Conservation (phyloP, 2,888 invertebrate genomes). For the Drosophila meridiana region DNA sequence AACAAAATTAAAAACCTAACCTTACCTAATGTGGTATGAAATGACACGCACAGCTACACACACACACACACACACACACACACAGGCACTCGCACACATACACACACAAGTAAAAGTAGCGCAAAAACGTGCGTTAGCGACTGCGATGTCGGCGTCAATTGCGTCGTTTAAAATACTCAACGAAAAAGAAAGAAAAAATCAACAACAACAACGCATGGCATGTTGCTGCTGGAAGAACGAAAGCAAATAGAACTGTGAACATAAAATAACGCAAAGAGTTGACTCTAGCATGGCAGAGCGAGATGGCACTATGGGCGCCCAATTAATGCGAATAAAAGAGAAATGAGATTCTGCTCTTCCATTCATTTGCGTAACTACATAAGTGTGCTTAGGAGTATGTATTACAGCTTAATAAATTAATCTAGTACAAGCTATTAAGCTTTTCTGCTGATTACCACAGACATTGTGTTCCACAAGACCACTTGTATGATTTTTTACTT, state of each 20-base stretch:
- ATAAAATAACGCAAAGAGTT: conserved; percentile 23
- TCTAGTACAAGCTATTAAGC: conserved; percentile 39
- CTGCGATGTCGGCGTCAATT: conserved; percentile 54
- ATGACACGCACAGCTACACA: conserved; percentile 48
- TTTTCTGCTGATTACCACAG: conserved; percentile 43
- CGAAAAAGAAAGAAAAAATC: conserved; percentile 17
- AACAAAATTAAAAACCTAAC: conserved; percentile 79
- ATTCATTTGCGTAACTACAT: conserved; percentile 3
- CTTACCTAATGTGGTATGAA: conserved; percentile 81
- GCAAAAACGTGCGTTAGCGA: conserved; percentile 62
- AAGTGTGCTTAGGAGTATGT: background rate
- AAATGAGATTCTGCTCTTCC: background rate
- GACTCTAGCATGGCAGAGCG: conserved; percentile 1
- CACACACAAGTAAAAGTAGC: conserved; percentile 34
- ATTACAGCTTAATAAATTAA: conserved; percentile 42
- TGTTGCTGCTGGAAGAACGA: conserved; percentile 36
- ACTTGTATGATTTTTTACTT: conserved; percentile 77
- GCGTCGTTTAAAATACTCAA: conserved; percentile 68
- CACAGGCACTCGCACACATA: conserved; percentile 6
- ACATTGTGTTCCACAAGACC: conserved; percentile 57
- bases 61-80: conserved; percentile 29
- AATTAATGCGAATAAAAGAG: conserved; percentile 9
- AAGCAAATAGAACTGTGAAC: conserved; percentile 30
- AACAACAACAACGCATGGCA: conserved; percentile 35
- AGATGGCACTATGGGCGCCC: conserved; percentile 5